Evolutionary conservation across 2,113 vertebrate species (phyloP), one percentile per base, ranked within the genome.

Genomic region (Sturnira hondurensis): DNA sequence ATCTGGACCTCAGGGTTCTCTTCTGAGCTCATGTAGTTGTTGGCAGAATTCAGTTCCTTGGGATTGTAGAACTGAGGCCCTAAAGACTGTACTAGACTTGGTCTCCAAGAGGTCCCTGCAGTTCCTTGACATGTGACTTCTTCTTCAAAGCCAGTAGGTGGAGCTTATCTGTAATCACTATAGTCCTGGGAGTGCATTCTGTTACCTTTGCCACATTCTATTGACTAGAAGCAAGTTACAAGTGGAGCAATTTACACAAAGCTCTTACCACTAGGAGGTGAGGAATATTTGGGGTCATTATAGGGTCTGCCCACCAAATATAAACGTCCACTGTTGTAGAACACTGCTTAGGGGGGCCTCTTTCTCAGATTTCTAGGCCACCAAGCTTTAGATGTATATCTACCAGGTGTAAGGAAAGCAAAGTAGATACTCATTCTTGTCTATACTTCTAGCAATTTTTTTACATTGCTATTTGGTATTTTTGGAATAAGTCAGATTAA

Each of bases 221-320:
- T 92, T 89, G 82, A 16, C 38, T 76, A 76, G 85, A 93, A 89
- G 38, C 11, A 70, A 83, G 28, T 80, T 63, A 80, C 15, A 17
- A 41, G 54, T 41, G 36, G 1, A 28, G 31, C 24, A 73, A 3
- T 67, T 93, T 84, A 56, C 17, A 65, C n/a, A 70, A 89, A 78
- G 11, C 24, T 14, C 54, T 83, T 67, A 82, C 43, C 5, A 82
- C 9, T 5, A 73, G 43, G 43, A 73, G 33, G 9, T 41, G 16
- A 33, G 63, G 9, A 38, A 3, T 68, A 41, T 2, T 43, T 19
- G 17, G 52, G 1, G 1, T 73, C 7, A 31, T 2, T 4, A 1
- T 17, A 38, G 11, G 33, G n/a, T 80, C 56, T 87, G 2, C 43
- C 41, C 47, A 20, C 17, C 24, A 56, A n/a, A 33, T n/a, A 7